These are phyloP conservation scores for Apogon talboti DNA, from an alignment of 2,797 vertebrate species.

Conservation along the genomic window DNA sequence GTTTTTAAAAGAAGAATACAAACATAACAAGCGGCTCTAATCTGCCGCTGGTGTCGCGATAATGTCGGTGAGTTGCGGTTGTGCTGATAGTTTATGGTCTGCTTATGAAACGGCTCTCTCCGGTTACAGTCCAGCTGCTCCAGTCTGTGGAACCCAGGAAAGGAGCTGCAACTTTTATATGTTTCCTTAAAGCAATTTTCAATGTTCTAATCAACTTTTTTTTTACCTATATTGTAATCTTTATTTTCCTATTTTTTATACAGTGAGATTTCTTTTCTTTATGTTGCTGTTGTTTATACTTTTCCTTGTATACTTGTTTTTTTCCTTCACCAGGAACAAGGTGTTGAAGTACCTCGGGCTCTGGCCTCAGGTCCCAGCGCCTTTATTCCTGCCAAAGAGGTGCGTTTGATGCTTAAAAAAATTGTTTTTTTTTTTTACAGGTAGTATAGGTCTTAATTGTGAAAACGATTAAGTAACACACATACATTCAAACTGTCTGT, in stretches of 20 bases:
- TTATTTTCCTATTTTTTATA: too few relatives aligned
- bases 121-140: slow-evolving; percentile 31
- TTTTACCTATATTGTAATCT: too few relatives aligned
- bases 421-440: not conserved
- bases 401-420: slow-evolving; percentile 22
- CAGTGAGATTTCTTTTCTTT: not conserved
- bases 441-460: not conserved
- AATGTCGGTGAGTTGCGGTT: slow-evolving; percentile 63
- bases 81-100: not conserved
- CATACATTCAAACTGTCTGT: not conserved
- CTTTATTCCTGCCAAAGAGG: slow-evolving; percentile 86
- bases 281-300: not conserved
- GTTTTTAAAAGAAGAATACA: not conserved
- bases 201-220: not conserved
- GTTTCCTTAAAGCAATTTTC: not conserved
- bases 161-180: not conserved
- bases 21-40: not conserved
- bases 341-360: slow-evolving; percentile 71
- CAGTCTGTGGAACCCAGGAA: slow-evolving; percentile 2
- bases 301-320: not conserved
- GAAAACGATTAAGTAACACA: not conserved
- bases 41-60: not conserved
- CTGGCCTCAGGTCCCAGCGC: slow-evolving; percentile 84
- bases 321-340: slow-evolving; percentile 74
- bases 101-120: slow-evolving; percentile 41